Base-by-base conservation (phyloP, 2,797 vertebrate genomes). In the Gypaetus barbatus region DNA sequence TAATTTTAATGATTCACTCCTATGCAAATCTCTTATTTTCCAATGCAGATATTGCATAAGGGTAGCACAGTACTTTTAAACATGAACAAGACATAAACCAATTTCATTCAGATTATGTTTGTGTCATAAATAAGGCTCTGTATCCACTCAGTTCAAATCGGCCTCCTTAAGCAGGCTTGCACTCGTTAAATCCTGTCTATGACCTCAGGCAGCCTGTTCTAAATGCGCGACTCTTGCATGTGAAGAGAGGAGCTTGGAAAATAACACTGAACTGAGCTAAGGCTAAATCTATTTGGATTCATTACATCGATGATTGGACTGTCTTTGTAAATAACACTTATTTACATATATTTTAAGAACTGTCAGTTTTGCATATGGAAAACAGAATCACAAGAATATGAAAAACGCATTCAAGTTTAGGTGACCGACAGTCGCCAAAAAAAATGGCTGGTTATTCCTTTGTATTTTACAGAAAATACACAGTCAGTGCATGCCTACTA, bases 1-100 rank as follows among this genome's bases (percentile, higher is more conserved):
- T 94, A 86, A 89, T 73, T 90, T 89, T 60, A 91, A 69, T 88
- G 84, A 95, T 95, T 94, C 87, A 76, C 61, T 90, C 82, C 90
- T 89, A 84, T 95, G 96, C 73, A 87, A 87, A 95, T 94, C 65
- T 96, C 83, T 74, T 65, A 65, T 92, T 97, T 96, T 94, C 83
- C 31, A 94, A 75, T 89, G 89, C 76, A 85, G 95, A 94, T 77
- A 88, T 77, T 94, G 87, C 82, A 87, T 83, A 89, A 91, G 78
- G n/a, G 31, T 71, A 91, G 54, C 75, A 85, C 28, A 49, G 81
- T 74, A 54, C 51, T 76, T 61, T 93, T 90, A 88, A 95, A 94
- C 10, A 10, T 0, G 48, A 84, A 85, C 60, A 89, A 95, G 79
- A 81, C 81, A 87, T 94, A 89, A 94, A 94, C 80, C 91, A 88